These are phyloP conservation scores for Brachionus plicatilis DNA, from an alignment of 1,140 invertebrate genomes.

Conservation along the genomic window DNA sequence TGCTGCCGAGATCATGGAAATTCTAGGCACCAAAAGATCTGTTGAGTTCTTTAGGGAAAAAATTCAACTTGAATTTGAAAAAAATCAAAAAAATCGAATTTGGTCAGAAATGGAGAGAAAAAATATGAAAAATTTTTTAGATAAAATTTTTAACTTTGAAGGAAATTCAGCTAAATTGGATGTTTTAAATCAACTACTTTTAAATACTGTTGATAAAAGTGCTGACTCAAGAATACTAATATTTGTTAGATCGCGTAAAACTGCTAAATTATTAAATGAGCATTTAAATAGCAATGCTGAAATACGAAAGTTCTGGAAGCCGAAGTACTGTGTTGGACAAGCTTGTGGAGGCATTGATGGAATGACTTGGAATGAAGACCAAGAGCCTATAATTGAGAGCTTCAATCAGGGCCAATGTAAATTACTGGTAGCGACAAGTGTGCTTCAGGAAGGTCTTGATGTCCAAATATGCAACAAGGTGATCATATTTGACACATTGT, in stretches of 20 bases:
- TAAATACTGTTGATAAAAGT: not conserved
- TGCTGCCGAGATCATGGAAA: not conserved
- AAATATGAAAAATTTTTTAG: not conserved
- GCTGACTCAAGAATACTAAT: not conserved
- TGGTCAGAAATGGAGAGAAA: not conserved
- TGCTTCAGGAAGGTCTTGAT: slow-evolving; percentile 52
- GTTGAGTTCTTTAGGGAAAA: not conserved
- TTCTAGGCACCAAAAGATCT: not conserved
- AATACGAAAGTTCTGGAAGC: not conserved
- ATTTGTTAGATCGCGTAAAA: not conserved
- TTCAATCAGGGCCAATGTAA: slow-evolving; percentile 41
- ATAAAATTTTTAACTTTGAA: not conserved
- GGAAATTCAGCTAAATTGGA: not conserved
- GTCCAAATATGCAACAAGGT: slow-evolving; percentile 50
- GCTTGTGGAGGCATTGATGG: not conserved
- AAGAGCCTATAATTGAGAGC: slow-evolving; percentile 19
- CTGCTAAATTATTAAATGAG: not conserved
- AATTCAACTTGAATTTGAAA: not conserved
- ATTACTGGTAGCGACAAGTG: slow-evolving; percentile 48
- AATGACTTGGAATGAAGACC: slow-evolving; percentile 1
- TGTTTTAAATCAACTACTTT: not conserved
- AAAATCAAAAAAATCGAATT: not conserved
- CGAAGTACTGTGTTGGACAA: not conserved
- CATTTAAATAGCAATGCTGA: not conserved
- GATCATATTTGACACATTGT: slow-evolving; percentile 49